A percentile compares a stretch with the other conserved stretches of the same genome.
These are phyloP conservation scores for Pelecanoides urinatrix DNA, from an alignment of 2,113 vertebrate species.

Conservation along the genomic window DNA sequence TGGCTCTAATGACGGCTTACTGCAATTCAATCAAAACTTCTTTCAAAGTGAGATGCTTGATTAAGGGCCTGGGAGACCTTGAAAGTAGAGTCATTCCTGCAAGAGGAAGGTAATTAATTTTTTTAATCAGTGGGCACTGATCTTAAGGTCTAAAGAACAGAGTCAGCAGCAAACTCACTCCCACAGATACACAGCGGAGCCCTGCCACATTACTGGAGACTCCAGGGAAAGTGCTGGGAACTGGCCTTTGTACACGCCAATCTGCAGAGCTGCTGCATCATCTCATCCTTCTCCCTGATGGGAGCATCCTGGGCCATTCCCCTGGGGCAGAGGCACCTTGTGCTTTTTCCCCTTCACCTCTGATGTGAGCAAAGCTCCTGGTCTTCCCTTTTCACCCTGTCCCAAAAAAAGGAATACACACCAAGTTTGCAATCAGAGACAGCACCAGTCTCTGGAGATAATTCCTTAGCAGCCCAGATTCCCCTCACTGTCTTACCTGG, in stretches of 20 bases:
- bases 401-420: neutral
- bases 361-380: neutral
- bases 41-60: neutral
- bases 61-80: conserved; percentile 7
- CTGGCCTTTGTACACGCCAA: too few relatives aligned
- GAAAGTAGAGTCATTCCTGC: neutral
- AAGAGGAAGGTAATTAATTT: conserved; percentile 30
- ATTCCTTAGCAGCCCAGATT: neutral
- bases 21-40: neutral
- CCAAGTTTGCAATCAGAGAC: neutral
- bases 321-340: neutral
- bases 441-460: neutral
- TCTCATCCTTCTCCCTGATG: neutral
- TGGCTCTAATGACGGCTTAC: neutral
- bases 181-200: neutral
- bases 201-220: rapidly evolving
- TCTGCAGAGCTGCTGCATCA: neutral
- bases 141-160: neutral
- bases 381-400: neutral
- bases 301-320: neutral
- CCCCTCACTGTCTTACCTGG: neutral
- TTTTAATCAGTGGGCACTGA: conserved; percentile 2
- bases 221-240: neutral
- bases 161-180: neutral
- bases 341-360: neutral